These are phyloP conservation scores for Marmota monax DNA, from an alignment of 2,113 vertebrate genomes.

Conservation along the genomic window DNA sequence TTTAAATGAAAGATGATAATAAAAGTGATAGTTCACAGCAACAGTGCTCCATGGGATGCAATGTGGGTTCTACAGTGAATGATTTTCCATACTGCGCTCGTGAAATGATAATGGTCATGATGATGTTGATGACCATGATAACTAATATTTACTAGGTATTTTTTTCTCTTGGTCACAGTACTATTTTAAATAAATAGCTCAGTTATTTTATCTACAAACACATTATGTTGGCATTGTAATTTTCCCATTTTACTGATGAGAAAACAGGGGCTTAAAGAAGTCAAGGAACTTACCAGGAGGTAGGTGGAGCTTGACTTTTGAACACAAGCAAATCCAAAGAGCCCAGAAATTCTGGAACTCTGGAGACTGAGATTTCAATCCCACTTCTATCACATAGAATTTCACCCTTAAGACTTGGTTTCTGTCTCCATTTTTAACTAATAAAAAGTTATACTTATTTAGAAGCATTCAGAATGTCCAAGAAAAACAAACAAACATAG, in stretches of 20 bases:
- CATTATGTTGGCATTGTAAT: not conserved
- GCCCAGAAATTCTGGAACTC: not conserved
- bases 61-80: not conserved
- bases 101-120: not conserved
- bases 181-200: slow-evolving; percentile 36
- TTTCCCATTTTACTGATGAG: slow-evolving; percentile 44
- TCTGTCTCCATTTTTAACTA: no score
- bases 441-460: slow-evolving; percentile 94
- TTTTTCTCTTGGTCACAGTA: not conserved
- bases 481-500: no score
- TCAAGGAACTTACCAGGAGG: not conserved
- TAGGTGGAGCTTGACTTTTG: not conserved
- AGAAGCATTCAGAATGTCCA: slow-evolving; percentile 80
- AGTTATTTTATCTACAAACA: not conserved
- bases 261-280: not conserved
- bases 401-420: not conserved
- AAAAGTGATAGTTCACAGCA: not conserved
- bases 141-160: not conserved
- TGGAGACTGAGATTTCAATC: not conserved
- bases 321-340: not conserved
- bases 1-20: not conserved
- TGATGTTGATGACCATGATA: not conserved
- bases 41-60: not conserved
- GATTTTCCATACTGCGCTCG: not conserved
- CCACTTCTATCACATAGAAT: not conserved